Evolutionary conservation across 2,888 invertebrate species (phyloP), one percentile per base, ranked within the genome.

Genomic region (Hesperia comma): DNA sequence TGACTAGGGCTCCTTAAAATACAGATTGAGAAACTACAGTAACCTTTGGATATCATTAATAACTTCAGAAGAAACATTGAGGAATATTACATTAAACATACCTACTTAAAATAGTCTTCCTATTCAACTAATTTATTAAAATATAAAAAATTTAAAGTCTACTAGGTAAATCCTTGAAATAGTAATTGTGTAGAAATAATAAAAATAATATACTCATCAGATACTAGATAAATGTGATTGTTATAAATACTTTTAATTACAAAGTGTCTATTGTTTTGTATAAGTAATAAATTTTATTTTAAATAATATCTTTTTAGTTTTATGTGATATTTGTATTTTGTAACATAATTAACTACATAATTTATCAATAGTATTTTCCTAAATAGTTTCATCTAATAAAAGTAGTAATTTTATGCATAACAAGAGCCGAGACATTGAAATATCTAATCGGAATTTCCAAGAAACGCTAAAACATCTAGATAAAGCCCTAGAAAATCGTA

Each of bases 391-490:
- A 19, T 33, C 56, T 57, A 40, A n/a, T 37, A 57, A 57, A 40
- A 57, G 56, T 57, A 41, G 55, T 12, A 19, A 40, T 19, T 21
- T 57, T 21, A 57, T 41, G 33, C 5, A 2, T 58, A 43, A 17
- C 33, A 55, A 55, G 43, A 63, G 43, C 17, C 41, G 12, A 46
- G 43, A 55, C 19, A 55, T 55, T 10, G 8, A 41, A 32, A 17
- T 17, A 46, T 54, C 26, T 26, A 26, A 26, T 26, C 21, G 12
- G 15, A 32, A 40, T 32, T 43, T 6, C 33, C 17, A 46, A 60
- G 60, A 60, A 60, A 21, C 49, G 12, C 60, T 60, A 60, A 46
- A 37, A 56, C 26, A 46, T 43, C 33, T 63, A 63, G 33, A 46
- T 17, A 56, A 33, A 62, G 32, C 41, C 43, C n/a, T 46, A 53